Base-by-base conservation (phyloP, 2,797 vertebrate species). In the Bradypodion ventrale region DNA sequence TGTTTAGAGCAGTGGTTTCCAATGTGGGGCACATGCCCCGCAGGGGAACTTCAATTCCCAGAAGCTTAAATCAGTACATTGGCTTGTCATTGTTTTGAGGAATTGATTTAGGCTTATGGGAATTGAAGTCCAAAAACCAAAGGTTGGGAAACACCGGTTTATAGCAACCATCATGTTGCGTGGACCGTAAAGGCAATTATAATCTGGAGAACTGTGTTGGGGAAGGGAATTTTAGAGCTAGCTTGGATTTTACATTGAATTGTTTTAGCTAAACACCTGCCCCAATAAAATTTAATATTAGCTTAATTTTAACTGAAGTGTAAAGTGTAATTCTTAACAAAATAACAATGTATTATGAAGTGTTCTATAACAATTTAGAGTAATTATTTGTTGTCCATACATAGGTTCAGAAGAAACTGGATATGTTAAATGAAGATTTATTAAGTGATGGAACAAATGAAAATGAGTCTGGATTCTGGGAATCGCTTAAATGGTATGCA, bases 331-430 rank as follows among this genome's bases (percentile, higher is more conserved):
- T 77, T 72, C 32, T n/a, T 35, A 37, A 15, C 29, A 42, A 27
- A 35, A 35, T 25, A 69, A 49, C 15, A 44, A 12, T 42, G 29
- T 35, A 52, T 60, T 16, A 56, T 65, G 72, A 10, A 69, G 2
- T 46, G 13, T 70, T 70, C 15, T 44, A 27, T 70, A 72, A 29
- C 29, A 32, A 60, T 35, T 59, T 6, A 49, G 7, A 68, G 37
- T 73, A 78, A 46, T 84, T 78, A 35, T 49, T 56, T 49, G 5
- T 65, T 70, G 7, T 70, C 27, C 52, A 27, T 87, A 81, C 89
- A 69, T 95, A 99, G 99, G 99, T 99, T 85, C 99, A 99, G 95
- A 99, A 99, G 92, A 99, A 98, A 94, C 89, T 98, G 1, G 98
- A 99, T 89, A 99, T 97, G 96, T 95, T 98, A 87, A 97, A 96